Evolutionary conservation across 2,797 vertebrate species (phyloP).

Genomic region (Poeciliopsis gracilis): DNA sequence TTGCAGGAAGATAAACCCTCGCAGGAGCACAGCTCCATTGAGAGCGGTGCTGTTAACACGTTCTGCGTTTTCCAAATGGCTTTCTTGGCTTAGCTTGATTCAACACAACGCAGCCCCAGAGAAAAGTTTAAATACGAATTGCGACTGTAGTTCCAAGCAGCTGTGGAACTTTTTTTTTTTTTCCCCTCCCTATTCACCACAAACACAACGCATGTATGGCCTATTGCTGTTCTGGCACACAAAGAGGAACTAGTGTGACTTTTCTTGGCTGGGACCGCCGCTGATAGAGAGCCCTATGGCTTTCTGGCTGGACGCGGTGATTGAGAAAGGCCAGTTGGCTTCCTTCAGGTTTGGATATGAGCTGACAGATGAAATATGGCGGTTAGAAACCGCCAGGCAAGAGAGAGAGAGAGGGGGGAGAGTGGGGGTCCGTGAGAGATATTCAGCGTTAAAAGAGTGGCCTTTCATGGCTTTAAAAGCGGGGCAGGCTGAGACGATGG

Average conservation of each 20-base stretch:
- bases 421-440: conserved; percentile 52
- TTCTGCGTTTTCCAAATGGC: conserved; percentile 15
- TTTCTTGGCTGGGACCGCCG: conserved; percentile 56
- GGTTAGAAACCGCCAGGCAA: conserved; percentile 70
- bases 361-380: conserved; percentile 77
- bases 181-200: conserved; percentile 31
- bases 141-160: conserved; percentile 34
- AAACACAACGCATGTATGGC: conserved; percentile 64
- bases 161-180: conserved; percentile 31
- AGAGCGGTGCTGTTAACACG: conserved; percentile 17
- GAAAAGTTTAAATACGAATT: conserved; percentile 35
- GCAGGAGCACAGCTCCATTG: background rate
- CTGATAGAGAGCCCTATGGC: conserved; percentile 66
- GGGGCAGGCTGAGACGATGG: conserved; percentile 23
- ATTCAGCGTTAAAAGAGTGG: conserved; percentile 47
- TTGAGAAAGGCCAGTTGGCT: conserved; percentile 77
- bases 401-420: conserved; percentile 37
- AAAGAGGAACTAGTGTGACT: conserved; percentile 43
- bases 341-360: conserved; percentile 64
- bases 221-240: conserved; percentile 59
- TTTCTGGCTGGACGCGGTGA: conserved; percentile 63
- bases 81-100: conserved; percentile 21
- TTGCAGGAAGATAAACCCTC: conserved; percentile 24
- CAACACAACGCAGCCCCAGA: conserved; percentile 9
- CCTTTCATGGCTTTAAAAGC: conserved; percentile 48